These are phyloP conservation scores for Pseudomyrmex dendroicus DNA, from an alignment of 1,140 invertebrate species.

Conservation along the genomic window DNA sequence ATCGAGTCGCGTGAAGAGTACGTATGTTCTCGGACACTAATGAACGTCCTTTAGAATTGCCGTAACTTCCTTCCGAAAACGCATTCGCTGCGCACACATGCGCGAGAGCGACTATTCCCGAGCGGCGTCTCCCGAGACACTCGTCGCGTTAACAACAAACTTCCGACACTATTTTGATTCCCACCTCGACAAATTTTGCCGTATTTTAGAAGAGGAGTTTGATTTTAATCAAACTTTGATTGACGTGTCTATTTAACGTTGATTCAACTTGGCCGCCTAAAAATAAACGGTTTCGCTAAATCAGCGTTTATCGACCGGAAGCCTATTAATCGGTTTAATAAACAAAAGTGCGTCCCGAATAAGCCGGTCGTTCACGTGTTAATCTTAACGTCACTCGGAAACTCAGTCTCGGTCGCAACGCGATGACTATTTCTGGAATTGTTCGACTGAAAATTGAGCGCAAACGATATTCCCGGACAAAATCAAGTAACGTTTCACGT, in stretches of 20 bases:
- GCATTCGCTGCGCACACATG: conserved; percentile 40
- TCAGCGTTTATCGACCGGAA: too few relatives aligned
- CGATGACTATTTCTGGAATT: too few relatives aligned
- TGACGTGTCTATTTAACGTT: neutral
- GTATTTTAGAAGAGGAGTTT: conserved; percentile 10
- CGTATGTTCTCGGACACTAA: conserved; percentile 67
- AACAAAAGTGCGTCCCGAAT: too few relatives aligned
- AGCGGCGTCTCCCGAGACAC: conserved; percentile 31
- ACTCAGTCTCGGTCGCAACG: too few relatives aligned
- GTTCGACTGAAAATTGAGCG: neutral
- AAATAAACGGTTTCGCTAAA: too few relatives aligned
- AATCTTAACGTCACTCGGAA: too few relatives aligned
- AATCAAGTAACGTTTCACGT: neutral
- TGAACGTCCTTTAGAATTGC: conserved; percentile 71
- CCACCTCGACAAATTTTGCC: conserved; percentile 29
- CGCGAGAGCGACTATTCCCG: conserved; percentile 22
- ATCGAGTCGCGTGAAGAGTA: conserved; percentile 32
- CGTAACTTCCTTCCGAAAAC: conserved; percentile 53
- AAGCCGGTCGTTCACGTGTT: too few relatives aligned
- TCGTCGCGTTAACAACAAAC: conserved; percentile 68
- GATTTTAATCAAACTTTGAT: neutral
- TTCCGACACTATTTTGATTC: conserved; percentile 46
- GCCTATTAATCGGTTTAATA: too few relatives aligned
- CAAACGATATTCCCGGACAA: neutral
- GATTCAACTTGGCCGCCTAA: too few relatives aligned